Percentiles rank a stretch among this genome's conserved stretches.
Evolutionary conservation across 2,888 invertebrate species (phyloP).

Genomic region (Pasiphila rectangulata): DNA sequence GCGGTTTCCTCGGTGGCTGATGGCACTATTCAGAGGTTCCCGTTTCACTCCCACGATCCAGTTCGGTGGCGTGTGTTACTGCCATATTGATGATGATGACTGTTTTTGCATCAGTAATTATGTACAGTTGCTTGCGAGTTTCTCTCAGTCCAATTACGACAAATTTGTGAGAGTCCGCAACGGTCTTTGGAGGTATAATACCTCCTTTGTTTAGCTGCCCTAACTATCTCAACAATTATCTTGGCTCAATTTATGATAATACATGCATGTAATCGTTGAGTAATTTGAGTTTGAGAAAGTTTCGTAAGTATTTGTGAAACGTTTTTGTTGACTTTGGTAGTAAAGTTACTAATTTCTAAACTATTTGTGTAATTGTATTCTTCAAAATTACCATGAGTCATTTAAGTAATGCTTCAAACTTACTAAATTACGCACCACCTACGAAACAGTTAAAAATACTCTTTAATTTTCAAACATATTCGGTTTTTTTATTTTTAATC

Average conservation of each 20-base stretch:
- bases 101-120: constrained; percentile 77
- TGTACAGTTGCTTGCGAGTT: constrained; percentile 64
- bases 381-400: neutral
- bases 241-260: constrained; percentile 51
- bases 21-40: constrained; percentile 65
- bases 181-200: constrained; percentile 55
- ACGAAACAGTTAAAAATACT: neutral
- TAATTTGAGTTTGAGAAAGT: constrained; percentile 49
- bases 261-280: constrained; percentile 58
- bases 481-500: no score
- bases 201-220: constrained; percentile 64
- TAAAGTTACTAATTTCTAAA: constrained; percentile 1
- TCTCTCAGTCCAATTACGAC: constrained; percentile 70
- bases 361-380: constrained; percentile 2
- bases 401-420: neutral
- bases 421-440: no score
- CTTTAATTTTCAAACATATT: no score
- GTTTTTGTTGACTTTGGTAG: constrained; percentile 28
- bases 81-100: constrained; percentile 69
- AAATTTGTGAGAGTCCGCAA: constrained; percentile 66
- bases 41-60: constrained; percentile 79
- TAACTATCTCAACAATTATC: constrained; percentile 59
- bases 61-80: constrained; percentile 69
- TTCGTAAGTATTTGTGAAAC: constrained; percentile 37
- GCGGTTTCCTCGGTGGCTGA: constrained; percentile 64